These are phyloP conservation scores for Fukomys damarensis DNA, from an alignment of 2,113 vertebrate species.

Conservation along the genomic window DNA sequence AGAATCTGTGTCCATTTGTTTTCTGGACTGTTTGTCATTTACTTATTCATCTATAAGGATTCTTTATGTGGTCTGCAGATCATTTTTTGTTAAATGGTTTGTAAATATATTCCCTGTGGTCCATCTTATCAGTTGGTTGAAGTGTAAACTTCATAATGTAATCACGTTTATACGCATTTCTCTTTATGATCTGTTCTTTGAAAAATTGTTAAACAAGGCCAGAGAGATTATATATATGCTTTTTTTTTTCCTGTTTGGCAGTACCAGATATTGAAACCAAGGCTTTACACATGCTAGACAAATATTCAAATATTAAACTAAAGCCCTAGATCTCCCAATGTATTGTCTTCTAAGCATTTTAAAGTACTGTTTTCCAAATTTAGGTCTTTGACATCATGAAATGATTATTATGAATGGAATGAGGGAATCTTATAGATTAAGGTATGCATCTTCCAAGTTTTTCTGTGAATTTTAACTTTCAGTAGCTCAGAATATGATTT, in stretches of 20 bases:
- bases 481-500: not conserved
- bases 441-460: not conserved
- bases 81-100: not conserved
- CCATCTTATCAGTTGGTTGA: not conserved
- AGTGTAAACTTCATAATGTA: not conserved
- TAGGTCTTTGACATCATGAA: not conserved
- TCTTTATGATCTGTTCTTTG: not conserved
- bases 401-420: not conserved
- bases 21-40: not conserved
- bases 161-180: not conserved
- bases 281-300: not conserved
- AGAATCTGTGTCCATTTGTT: not conserved
- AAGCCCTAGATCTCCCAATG: not conserved
- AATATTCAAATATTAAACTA: not conserved
- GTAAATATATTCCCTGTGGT: not conserved
- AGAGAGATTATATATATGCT: not conserved
- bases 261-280: not conserved
- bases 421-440: not conserved
- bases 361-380: not conserved
- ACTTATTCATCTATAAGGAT: not conserved
- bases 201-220: not conserved
- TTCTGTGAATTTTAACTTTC: not conserved
- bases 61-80: not conserved
- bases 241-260: not conserved
- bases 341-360: not conserved